Conservation (phyloP, 2,888 invertebrate species). For the Gastrophysa polygoni region DNA sequence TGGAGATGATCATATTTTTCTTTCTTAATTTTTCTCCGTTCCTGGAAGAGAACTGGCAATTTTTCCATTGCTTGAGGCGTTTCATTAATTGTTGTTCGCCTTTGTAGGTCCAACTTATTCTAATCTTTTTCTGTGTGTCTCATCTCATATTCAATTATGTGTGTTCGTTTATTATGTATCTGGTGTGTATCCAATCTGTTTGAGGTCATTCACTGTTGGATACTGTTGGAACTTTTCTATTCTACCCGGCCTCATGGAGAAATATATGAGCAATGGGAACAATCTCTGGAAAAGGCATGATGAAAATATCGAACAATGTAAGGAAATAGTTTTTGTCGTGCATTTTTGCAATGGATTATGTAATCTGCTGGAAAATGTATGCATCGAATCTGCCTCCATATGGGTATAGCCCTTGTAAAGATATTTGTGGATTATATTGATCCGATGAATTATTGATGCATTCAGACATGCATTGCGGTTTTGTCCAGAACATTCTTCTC, state of each 20-base stretch:
- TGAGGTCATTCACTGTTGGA: slow-evolving; percentile 13
- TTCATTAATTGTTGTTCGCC: too few species aligned
- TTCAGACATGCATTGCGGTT: slow-evolving; percentile 18
- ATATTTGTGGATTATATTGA: slow-evolving; percentile 25
- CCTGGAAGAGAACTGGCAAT: not conserved
- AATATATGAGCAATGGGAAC: slow-evolving; percentile 5
- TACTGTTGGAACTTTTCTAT: too few species aligned
- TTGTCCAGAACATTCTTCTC: slow-evolving; percentile 21
- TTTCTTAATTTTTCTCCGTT: slow-evolving; percentile 5
- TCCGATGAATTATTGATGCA: slow-evolving; percentile 15
- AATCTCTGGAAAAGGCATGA: slow-evolving; percentile 16
- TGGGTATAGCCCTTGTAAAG: slow-evolving; percentile 25
- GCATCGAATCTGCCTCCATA: slow-evolving; percentile 27
- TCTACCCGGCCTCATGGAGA: slow-evolving; percentile 15
- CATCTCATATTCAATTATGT: too few species aligned
- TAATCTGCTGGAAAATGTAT: too few species aligned
- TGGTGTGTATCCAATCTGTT: not conserved
- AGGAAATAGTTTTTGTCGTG: slow-evolving; percentile 11
- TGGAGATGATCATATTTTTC: slow-evolving; percentile 1
- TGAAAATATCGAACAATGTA: slow-evolving; percentile 15
- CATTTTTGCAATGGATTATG: too few species aligned
- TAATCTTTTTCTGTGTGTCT: too few species aligned
- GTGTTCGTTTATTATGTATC: too few species aligned
- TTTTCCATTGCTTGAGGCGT: too few species aligned
- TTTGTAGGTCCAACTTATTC: too few species aligned